Percentiles rank a stretch among this genome's conserved stretches.
Conservation (phyloP, 2,888 invertebrate genomes). For the Drosophila mimetica region DNA sequence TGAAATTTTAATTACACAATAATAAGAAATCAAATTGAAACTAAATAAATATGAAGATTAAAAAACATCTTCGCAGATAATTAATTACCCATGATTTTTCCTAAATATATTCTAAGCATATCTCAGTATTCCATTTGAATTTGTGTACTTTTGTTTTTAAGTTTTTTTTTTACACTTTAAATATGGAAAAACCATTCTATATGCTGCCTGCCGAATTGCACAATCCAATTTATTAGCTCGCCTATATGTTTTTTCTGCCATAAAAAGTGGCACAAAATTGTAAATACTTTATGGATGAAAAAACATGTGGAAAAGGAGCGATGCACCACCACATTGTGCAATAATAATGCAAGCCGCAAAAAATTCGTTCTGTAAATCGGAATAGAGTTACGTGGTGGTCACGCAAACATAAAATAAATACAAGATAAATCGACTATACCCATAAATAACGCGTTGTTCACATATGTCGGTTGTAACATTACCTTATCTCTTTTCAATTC, state of each 20-base stretch:
- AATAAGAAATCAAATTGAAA: neutral
- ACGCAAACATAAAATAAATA: conserved; percentile 6
- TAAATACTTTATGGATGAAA: conserved; percentile 25
- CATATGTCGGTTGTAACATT: conserved; percentile 16
- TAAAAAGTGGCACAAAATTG: neutral
- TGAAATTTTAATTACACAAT: neutral
- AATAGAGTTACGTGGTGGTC: conserved; percentile 26
- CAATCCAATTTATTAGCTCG: conserved; percentile 35
- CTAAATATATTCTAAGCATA: neutral
- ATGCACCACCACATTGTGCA: conserved; percentile 43
- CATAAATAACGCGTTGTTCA: conserved; percentile 13
- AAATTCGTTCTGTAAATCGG: conserved; percentile 6
- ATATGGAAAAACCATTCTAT: neutral
- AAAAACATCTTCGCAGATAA: too few relatives aligned
- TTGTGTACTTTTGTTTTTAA: neutral
- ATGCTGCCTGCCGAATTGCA: neutral
- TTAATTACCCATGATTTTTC: neutral
- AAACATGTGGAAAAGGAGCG: conserved; percentile 28
- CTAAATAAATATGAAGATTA: neutral
- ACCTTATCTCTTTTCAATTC: conserved; percentile 16
- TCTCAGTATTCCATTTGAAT: too few relatives aligned
- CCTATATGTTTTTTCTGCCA: neutral
- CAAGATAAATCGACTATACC: conserved; percentile 1
- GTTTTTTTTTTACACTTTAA: too few relatives aligned
- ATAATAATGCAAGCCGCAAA: conserved; percentile 58